A percentile compares a stretch with the other conserved stretches of the same genome.
phyloP scores from a whole-genome alignment of 2,113 vertebrate genomes.

The Salvator merianae region DNA sequence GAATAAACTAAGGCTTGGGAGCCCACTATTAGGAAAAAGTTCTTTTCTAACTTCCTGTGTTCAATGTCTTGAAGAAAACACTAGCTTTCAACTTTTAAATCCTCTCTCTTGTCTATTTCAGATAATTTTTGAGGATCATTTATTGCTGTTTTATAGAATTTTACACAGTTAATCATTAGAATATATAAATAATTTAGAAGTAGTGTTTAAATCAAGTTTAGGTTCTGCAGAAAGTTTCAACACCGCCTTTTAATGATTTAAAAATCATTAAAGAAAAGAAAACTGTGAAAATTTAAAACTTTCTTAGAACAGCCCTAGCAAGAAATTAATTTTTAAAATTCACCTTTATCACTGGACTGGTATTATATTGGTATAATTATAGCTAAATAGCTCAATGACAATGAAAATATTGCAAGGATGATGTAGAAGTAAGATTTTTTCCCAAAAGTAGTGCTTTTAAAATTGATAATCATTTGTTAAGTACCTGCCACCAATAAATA shows the following conservation, averaged over 20 bases:
- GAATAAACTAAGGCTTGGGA: not conserved
- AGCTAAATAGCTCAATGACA: not conserved
- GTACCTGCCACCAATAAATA: not conserved
- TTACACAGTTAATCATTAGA: not conserved
- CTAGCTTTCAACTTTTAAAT: not conserved
- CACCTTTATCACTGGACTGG: not conserved
- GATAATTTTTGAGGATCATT: not conserved
- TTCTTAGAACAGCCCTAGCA: not conserved
- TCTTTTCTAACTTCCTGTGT: not conserved
- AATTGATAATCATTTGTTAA: not conserved
- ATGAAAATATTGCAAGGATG: not conserved
- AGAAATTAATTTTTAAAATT: conserved; percentile 1
- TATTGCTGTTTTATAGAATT: not conserved
- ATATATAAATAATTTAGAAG: not conserved
- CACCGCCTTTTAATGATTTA: conserved; percentile 29
- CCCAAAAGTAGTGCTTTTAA: not conserved
- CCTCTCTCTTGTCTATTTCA: not conserved
- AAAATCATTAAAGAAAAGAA: conserved; percentile 32
- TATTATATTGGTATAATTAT: not conserved
- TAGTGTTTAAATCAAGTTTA: not conserved
- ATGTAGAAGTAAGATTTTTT: not conserved
- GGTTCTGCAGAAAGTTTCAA: conserved; percentile 15
- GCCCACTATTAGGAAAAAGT: not conserved
- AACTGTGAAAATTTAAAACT: not conserved
- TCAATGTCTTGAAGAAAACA: not conserved